These are phyloP conservation scores for Clanis bilineata DNA, from an alignment of 2,888 invertebrate genomes.

Conservation along the genomic window DNA sequence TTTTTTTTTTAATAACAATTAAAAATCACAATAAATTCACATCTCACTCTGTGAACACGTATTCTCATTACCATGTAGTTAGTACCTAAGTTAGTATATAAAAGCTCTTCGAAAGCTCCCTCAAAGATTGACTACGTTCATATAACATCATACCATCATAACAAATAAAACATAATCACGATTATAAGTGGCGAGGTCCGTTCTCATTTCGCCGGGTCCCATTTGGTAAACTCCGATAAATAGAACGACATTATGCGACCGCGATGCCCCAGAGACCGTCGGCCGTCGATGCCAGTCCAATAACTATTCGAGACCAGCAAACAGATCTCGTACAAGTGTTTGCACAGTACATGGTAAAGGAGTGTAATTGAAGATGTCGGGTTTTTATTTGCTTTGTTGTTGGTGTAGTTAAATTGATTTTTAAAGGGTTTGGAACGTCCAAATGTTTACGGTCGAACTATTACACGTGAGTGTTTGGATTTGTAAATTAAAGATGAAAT, in stretches of 20 bases:
- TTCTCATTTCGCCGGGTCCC: slow-evolving; percentile 22
- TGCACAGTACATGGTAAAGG: slow-evolving; percentile 45
- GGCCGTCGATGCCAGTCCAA: slow-evolving; percentile 34
- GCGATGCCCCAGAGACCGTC: slow-evolving; percentile 30
- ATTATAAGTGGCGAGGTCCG: slow-evolving; percentile 8
- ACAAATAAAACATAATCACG: not conserved
- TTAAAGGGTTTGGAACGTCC: slow-evolving; percentile 45
- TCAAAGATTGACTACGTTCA: too few relatives aligned
- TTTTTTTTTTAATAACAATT: too few relatives aligned
- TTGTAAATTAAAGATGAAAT: not conserved
- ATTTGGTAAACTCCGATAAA: slow-evolving; percentile 39
- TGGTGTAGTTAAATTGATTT: slow-evolving; percentile 56
- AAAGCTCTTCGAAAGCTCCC: too few relatives aligned
- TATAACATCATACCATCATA: slow-evolving; percentile 18
- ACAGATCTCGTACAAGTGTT: slow-evolving; percentile 47
- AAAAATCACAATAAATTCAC: too few relatives aligned
- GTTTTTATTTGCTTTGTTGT: slow-evolving; percentile 50
- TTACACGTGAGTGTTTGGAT: not conserved
- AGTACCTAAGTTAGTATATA: too few relatives aligned
- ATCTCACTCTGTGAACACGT: too few relatives aligned
- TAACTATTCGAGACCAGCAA: slow-evolving; percentile 34
- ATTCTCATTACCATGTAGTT: too few relatives aligned
- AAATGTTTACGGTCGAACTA: slow-evolving; percentile 25
- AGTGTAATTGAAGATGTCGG: slow-evolving; percentile 55
- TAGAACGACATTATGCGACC: slow-evolving; percentile 50